phyloP scores from a whole-genome alignment of 2,888 invertebrate species.

The Tillus elongatus region DNA sequence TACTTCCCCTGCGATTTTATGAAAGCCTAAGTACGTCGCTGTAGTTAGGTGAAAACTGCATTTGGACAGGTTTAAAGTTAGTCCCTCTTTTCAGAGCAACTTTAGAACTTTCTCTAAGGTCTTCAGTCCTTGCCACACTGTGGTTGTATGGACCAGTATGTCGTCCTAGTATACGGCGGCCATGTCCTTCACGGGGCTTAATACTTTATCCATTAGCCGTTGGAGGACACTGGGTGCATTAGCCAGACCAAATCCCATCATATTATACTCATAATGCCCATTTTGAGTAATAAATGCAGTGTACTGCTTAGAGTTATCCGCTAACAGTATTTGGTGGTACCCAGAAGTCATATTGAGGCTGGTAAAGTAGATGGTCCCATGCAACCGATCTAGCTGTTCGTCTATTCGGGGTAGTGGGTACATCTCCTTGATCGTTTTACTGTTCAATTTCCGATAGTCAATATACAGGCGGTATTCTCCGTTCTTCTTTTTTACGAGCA shows the following conservation, averaged over 20 bases:
- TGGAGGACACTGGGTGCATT: conserved; percentile 22
- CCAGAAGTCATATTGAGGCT: too few relatives aligned
- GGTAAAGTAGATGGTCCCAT: conserved; percentile 16
- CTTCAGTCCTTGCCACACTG: conserved; percentile 11
- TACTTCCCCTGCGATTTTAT: conserved; percentile 16
- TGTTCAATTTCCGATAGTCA: too few relatives aligned
- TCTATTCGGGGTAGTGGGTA: too few relatives aligned
- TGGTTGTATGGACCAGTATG: too few relatives aligned
- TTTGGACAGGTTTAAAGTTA: conserved; percentile 13
- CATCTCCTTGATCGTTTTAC: conserved; percentile 22
- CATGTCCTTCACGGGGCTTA: conserved; percentile 6
- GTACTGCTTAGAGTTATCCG: conserved; percentile 16
- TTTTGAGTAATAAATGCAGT: conserved; percentile 24
- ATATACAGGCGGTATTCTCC: too few relatives aligned
- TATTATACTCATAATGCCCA: conserved; percentile 20
- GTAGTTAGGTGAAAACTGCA: too few relatives aligned
- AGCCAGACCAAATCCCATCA: conserved; percentile 24
- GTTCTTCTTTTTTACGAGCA: conserved; percentile 24
- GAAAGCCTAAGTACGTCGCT: conserved; percentile 25
- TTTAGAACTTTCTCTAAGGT: conserved; percentile 12
- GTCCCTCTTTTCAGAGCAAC: not conserved
- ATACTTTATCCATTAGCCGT: too few relatives aligned
- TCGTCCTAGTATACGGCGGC: conserved; percentile 14
- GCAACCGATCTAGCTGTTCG: conserved; percentile 22
- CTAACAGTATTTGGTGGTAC: conserved; percentile 21